phyloP scores from a whole-genome alignment of 2,797 vertebrate species.

The Amazona ochrocephala region DNA sequence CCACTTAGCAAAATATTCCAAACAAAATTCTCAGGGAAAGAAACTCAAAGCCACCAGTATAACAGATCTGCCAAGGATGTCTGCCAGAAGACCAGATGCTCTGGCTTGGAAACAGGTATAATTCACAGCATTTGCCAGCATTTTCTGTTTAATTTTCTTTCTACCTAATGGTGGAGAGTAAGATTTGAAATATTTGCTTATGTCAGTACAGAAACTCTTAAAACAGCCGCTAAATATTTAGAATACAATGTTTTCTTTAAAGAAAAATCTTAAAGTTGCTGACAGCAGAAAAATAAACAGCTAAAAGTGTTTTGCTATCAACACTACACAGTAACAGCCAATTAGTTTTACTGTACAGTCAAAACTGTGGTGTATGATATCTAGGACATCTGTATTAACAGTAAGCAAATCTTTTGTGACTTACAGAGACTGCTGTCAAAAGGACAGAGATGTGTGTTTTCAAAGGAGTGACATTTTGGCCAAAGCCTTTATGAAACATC shows the following conservation, averaged over 20 bases:
- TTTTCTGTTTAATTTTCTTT: conserved; percentile 27
- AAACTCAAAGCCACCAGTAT: not conserved
- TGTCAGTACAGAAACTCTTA: not conserved
- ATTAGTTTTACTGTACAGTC: not conserved
- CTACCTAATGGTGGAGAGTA: not conserved
- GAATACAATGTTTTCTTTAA: not conserved
- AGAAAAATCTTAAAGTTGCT: not conserved
- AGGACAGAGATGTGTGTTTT: not conserved
- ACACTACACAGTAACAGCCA: not conserved
- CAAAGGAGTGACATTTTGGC: not conserved
- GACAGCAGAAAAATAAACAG: not conserved
- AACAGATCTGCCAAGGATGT: not conserved
- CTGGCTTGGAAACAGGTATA: conserved; percentile 23
- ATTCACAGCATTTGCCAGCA: conserved; percentile 22
- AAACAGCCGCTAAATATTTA: not conserved
- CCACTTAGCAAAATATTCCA: not conserved
- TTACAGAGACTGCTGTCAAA: not conserved
- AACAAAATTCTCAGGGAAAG: conserved; percentile 18
- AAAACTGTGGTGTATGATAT: not conserved
- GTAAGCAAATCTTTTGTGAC: not conserved
- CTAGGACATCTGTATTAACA: not conserved
- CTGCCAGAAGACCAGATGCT: conserved; percentile 58
- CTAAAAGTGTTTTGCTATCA: not conserved
- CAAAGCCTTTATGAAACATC: not conserved
- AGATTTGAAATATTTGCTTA: conserved; percentile 22